Percentiles rank a stretch among this genome's conserved stretches.
These are phyloP conservation scores for Microctenopoma lineatum DNA, from an alignment of 2,797 vertebrate species.

Conservation along the genomic window DNA sequence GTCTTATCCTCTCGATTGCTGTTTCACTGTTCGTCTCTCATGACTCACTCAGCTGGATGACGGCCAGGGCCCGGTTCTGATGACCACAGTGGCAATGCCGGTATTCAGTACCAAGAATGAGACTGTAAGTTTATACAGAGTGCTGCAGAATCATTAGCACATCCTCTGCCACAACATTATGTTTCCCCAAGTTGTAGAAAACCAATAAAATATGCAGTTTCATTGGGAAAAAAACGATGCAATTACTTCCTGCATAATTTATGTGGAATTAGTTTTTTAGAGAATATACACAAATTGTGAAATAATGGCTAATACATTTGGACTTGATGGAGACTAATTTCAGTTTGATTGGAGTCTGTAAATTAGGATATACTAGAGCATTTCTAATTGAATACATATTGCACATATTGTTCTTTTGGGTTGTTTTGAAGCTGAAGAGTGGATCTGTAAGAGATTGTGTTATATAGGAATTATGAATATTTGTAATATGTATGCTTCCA, in stretches of 20 bases:
- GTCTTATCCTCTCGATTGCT: conserved; percentile 6
- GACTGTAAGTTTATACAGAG: conserved; percentile 88
- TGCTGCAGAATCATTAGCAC: neutral
- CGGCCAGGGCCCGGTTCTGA: conserved; percentile 91
- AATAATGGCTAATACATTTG: conserved; percentile 35
- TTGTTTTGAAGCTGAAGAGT: conserved; percentile 3
- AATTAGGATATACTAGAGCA: conserved; percentile 39
- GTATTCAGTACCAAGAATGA: conserved; percentile 99
- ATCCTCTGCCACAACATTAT: neutral
- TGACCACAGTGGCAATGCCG: conserved; percentile 99
- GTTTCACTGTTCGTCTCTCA: conserved; percentile 37
- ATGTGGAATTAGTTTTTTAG: conserved; percentile 27
- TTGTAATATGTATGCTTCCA: conserved; percentile 72
- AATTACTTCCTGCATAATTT: conserved; percentile 25
- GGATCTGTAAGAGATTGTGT: conserved; percentile 10
- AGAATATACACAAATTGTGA: conserved; percentile 35
- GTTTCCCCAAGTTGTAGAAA: neutral
- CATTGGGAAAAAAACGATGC: conserved; percentile 25
- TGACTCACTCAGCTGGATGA: conserved; percentile 87
- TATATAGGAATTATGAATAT: conserved; percentile 11
- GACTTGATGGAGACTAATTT: conserved; percentile 44
- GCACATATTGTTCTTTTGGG: neutral
- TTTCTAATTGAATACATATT: conserved; percentile 37
- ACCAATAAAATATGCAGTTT: conserved; percentile 16
- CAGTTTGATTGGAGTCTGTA: conserved; percentile 48